A percentile compares a stretch with the other conserved stretches of the same genome.
These are phyloP conservation scores for Acromyrmex echinatior DNA, from an alignment of 1,140 invertebrate species.

Conservation along the genomic window DNA sequence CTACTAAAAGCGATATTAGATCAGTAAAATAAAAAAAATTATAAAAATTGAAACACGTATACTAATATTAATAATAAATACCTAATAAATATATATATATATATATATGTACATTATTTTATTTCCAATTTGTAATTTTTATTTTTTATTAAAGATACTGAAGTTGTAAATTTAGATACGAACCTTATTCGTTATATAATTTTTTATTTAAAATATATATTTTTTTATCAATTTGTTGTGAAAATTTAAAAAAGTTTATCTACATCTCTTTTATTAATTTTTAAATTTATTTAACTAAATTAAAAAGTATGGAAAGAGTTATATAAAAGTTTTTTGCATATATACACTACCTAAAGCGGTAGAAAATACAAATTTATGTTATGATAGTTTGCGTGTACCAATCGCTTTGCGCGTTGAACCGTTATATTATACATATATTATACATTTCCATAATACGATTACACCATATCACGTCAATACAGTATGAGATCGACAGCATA, in stretches of 20 bases:
- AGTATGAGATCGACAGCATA: not conserved
- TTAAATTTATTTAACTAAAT: not conserved
- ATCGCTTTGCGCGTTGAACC: not conserved
- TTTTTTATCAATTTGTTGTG: not conserved
- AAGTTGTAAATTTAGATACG: not conserved
- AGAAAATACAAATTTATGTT: constrained; percentile 31
- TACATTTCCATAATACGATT: constrained; percentile 34
- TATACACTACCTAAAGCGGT: not conserved
- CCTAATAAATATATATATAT: too few relatives aligned
- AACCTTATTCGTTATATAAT: too few relatives aligned
- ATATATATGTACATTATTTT: not conserved
- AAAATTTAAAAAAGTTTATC: too few relatives aligned
- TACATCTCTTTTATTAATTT: not conserved
- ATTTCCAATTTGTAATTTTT: not conserved
- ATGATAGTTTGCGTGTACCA: not conserved
- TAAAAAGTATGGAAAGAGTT: not conserved
- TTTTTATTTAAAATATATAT: not conserved
- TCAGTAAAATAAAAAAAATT: not conserved
- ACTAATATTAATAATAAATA: not conserved
- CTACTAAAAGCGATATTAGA: not conserved
- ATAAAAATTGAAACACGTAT: not conserved
- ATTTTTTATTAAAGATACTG: not conserved
- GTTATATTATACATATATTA: constrained; percentile 15
- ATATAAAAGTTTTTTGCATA: not conserved
- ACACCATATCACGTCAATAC: not conserved